Conservation (phyloP, 2,888 invertebrate genomes). For the Agrotis clavis region DNA sequence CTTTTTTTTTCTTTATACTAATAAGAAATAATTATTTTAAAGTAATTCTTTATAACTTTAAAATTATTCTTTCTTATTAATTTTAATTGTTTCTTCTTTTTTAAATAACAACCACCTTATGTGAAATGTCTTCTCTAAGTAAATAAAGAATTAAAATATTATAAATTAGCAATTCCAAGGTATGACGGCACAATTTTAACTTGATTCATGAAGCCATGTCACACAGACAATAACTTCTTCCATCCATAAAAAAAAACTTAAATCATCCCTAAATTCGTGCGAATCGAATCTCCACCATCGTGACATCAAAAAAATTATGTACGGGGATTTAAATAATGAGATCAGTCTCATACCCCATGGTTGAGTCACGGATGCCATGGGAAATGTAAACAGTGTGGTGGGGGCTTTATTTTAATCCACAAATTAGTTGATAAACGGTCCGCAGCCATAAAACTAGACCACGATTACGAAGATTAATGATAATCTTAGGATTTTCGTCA, state of each 20-base stretch:
- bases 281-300: slow-evolving; percentile 78
- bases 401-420: slow-evolving; percentile 80
- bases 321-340: slow-evolving; percentile 87
- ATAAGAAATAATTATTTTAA: too few relatives aligned
- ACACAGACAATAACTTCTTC: slow-evolving; percentile 22
- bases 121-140: too few relatives aligned
- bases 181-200: not conserved
- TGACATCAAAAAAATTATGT: slow-evolving; percentile 84
- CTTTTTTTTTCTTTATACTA: too few relatives aligned
- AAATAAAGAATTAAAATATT: too few relatives aligned
- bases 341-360: slow-evolving; percentile 78
- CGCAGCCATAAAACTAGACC: slow-evolving; percentile 58
- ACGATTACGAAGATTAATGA: slow-evolving; percentile 55
- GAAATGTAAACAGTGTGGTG: slow-evolving; percentile 87
- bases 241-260: slow-evolving; percentile 51
- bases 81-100: too few relatives aligned
- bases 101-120: too few relatives aligned
- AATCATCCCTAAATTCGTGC: slow-evolving; percentile 70
- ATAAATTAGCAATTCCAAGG: not conserved
- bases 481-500: slow-evolving; percentile 12
- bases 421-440: slow-evolving; percentile 84
- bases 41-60: too few relatives aligned
- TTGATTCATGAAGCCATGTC: not conserved
- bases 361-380: slow-evolving; percentile 78
- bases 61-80: too few relatives aligned